These are phyloP conservation scores for Malacosoma neustria DNA, from an alignment of 2,888 invertebrate species.

Conservation along the genomic window DNA sequence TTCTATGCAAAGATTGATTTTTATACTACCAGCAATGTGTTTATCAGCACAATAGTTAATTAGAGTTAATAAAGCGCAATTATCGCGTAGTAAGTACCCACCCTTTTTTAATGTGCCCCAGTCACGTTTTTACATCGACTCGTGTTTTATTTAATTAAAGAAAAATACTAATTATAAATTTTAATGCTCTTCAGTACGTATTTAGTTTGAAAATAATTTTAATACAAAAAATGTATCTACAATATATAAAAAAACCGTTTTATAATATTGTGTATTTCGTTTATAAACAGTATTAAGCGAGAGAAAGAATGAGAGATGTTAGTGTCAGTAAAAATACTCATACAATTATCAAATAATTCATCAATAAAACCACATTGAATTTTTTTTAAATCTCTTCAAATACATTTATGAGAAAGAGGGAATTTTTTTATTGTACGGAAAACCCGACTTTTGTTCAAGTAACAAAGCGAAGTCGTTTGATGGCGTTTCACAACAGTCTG, in stretches of 20 bases:
- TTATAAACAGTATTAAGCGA: too few relatives aligned
- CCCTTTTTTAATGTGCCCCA: slow-evolving; percentile 34
- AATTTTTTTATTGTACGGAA: background rate
- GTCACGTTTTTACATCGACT: slow-evolving; percentile 45
- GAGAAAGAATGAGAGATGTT: too few relatives aligned
- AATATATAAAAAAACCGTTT: too few relatives aligned
- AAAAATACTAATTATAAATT: slow-evolving; percentile 57
- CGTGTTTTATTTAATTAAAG: slow-evolving; percentile 59
- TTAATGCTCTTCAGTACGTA: slow-evolving; percentile 23
- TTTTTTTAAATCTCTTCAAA: too few relatives aligned
- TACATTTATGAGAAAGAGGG: background rate
- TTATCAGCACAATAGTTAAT: too few relatives aligned
- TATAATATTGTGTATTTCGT: background rate
- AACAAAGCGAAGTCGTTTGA: background rate
- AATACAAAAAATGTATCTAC: background rate
- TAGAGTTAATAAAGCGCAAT: too few relatives aligned
- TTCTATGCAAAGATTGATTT: too few relatives aligned
- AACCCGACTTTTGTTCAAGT: background rate
- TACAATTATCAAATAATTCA: background rate
- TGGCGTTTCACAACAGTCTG: background rate
- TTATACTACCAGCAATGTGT: too few relatives aligned
- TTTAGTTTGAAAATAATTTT: background rate
- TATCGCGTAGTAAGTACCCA: slow-evolving; percentile 13
- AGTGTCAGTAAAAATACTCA: slow-evolving; percentile 11
- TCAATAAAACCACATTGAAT: background rate